Percentiles rank a stretch among this genome's conserved stretches.
These are phyloP conservation scores for Plebejus anna DNA, from an alignment of 2,888 invertebrate species.

Conservation along the genomic window DNA sequence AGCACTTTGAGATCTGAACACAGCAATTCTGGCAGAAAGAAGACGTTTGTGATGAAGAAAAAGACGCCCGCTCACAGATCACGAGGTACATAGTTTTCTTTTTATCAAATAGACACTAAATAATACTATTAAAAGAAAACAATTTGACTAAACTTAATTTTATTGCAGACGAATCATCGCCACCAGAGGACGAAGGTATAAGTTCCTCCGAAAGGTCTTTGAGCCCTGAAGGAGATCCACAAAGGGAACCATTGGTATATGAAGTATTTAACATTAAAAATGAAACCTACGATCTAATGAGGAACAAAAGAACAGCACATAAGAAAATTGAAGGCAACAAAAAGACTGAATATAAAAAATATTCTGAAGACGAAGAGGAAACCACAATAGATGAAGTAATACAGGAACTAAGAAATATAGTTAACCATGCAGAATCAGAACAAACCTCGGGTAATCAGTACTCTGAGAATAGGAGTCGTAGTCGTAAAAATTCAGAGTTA, in stretches of 20 bases:
- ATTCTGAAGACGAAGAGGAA: constrained; percentile 84
- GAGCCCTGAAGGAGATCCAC: constrained; percentile 84
- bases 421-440: constrained; percentile 90
- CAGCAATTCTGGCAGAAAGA: constrained; percentile 70
- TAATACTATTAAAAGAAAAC: background rate
- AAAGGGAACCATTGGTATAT: constrained; percentile 81
- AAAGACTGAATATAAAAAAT: constrained; percentile 57
- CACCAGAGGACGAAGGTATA: constrained; percentile 93
- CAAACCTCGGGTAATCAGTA: constrained; percentile 71
- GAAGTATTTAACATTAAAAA: constrained; percentile 81
- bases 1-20: constrained; percentile 79
- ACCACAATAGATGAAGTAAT: constrained; percentile 93
- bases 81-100: constrained; percentile 56
- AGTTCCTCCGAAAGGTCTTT: constrained; percentile 91
- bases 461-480: constrained; percentile 57
- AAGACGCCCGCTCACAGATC: constrained; percentile 65
- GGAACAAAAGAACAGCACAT: constrained; percentile 65
- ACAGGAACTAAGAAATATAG: constrained; percentile 90
- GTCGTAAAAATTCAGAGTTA: constrained; percentile 67
- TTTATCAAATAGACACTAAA: no score
- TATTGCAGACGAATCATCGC: constrained; percentile 83
- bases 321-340: constrained; percentile 61
- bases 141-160: background rate
- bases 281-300: constrained; percentile 74
- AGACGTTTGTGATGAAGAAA: constrained; percentile 74